Base-by-base conservation (phyloP, 2,888 invertebrate genomes). In the Caenorhabditis imperialis region DNA sequence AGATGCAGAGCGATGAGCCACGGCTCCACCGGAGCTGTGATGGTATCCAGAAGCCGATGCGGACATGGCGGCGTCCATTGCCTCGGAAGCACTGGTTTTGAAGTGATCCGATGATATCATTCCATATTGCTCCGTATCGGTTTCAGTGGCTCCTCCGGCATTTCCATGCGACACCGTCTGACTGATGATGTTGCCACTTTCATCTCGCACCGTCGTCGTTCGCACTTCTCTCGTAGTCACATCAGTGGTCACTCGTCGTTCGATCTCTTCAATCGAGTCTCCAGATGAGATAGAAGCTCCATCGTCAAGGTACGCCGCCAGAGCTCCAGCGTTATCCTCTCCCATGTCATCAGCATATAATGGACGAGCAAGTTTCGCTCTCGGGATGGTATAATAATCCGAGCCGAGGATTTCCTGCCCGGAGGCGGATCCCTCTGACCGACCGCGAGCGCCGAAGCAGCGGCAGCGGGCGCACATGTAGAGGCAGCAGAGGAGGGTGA, bases 221-320 rank as follows among this genome's bases (percentile, higher is more conserved):
- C 79, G 22, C 40, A 82, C 75, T 71, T 84, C 84, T 48, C 78
- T 72, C 0, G 82, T 83, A 10, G 84, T 84, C 57, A 85, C 83
- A 47, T 86, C 86, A 27, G 86, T 87, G 3, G 84, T 86, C 14
- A 87, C 86, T 42, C 84, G 44, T 62, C 86, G 75, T 67, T 87
- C 86, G 62, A 86, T 73, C 53, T 79, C 81, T 53, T 79, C 82
- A 33, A 82, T 38, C 10, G 73, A 71, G 38, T 77, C 82, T 48
- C 73, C 82, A 12, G 78, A 77, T 7, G 79, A 78, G 16, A 82
- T 77, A 0, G 82, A 82, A 8, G 65, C 78, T 18, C 82, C 82
- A 58, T 82, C 82, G 40, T 81, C 82, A 37, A 81, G 44, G 50
- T 81, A 81, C 22, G 74, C 78, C 14, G 69, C 77, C 12, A 81